Evolutionary conservation across 2,888 invertebrate genomes (phyloP).

Genomic region (Aspidiotus destructor): DNA sequence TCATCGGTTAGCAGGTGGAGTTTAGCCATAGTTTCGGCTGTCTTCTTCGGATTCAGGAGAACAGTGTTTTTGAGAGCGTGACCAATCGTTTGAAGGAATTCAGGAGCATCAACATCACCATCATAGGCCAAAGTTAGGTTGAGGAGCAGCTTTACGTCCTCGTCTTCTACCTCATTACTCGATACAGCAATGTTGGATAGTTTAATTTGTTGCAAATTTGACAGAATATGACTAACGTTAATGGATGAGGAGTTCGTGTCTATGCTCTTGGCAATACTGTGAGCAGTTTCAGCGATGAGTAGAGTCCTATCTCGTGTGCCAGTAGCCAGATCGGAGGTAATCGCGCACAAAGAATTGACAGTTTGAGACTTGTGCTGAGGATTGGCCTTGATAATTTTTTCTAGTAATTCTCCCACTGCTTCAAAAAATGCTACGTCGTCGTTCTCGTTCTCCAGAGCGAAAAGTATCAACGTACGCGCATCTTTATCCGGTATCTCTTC

Average conservation of each 20-base stretch:
- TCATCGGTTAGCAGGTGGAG: not conserved
- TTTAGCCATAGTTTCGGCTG: not conserved
- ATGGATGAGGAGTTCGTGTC: constrained; percentile 43
- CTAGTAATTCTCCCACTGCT: not conserved
- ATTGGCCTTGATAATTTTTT: not conserved
- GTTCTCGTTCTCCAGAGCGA: not conserved
- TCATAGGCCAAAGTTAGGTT: constrained; percentile 1
- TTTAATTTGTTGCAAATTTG: constrained; percentile 35
- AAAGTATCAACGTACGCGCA: not conserved
- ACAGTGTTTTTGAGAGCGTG: constrained; percentile 5
- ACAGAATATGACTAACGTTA: constrained; percentile 44
- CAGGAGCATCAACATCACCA: not conserved
- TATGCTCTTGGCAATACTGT: constrained; percentile 39
- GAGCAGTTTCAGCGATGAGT: not conserved
- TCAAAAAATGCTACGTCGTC: not conserved
- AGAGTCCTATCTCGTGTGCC: not conserved
- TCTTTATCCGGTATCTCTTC: not conserved
- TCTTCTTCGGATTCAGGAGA: not conserved
- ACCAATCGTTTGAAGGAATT: constrained; percentile 8
- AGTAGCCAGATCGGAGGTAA: not conserved
- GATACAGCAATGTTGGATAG: constrained; percentile 1
- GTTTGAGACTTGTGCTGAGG: not conserved
- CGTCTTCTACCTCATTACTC: constrained; percentile 7
- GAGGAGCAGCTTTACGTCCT: constrained; percentile 10
- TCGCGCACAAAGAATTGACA: not conserved